Conservation (phyloP, 2,888 invertebrate species). For the Fragum fragum region DNA sequence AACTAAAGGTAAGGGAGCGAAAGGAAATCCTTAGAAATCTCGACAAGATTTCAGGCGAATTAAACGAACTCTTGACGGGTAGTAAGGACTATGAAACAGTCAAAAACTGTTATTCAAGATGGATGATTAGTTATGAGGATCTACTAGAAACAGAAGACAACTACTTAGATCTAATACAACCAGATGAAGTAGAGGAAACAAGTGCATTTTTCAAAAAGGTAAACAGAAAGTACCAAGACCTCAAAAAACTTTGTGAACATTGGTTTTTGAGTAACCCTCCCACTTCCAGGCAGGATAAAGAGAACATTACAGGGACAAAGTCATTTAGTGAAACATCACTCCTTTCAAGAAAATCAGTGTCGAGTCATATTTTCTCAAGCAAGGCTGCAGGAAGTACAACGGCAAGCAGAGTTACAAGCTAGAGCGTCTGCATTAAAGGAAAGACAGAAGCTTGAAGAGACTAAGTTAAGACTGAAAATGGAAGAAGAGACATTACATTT, state of each 20-base stretch:
- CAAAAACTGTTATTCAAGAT: conserved; percentile 7
- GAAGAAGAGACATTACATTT: conserved; percentile 1
- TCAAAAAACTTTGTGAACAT: background rate
- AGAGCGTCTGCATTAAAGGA: background rate
- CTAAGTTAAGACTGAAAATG: conserved; percentile 1
- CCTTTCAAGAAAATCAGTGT: background rate
- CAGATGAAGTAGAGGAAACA: conserved; percentile 11
- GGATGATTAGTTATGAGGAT: background rate
- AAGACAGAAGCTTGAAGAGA: conserved; percentile 2
- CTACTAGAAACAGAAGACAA: background rate
- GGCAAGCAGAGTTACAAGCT: conserved; percentile 2
- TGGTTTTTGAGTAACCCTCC: conserved; percentile 11
- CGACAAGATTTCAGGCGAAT: background rate
- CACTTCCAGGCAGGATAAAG: too few species aligned
- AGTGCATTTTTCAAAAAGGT: background rate
- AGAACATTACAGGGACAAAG: background rate
- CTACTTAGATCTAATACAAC: too few species aligned
- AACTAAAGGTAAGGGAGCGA: background rate
- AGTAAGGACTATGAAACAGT: background rate
- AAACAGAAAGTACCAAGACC: background rate
- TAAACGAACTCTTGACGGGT: background rate
- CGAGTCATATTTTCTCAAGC: background rate
- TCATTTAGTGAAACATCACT: background rate
- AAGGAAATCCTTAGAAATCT: background rate
- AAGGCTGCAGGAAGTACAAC: background rate